A percentile compares a stretch with the other conserved stretches of the same genome.
phyloP scores from a whole-genome alignment of 2,888 invertebrate genomes.

The Silvanus unidentatus region DNA sequence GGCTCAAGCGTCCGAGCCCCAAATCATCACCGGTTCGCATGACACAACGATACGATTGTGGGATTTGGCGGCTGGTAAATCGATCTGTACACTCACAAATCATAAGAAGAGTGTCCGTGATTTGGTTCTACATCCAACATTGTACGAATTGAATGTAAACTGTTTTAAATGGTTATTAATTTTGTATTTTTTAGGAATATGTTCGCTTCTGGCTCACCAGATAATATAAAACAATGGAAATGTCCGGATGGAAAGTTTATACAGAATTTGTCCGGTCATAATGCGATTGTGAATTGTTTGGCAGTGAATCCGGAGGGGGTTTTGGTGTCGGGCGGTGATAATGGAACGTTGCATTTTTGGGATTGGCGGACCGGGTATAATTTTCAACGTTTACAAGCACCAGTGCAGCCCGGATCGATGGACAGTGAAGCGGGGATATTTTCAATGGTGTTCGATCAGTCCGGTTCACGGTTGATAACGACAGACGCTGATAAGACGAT shows the following conservation, averaged over 20 bases:
- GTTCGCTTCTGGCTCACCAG: conserved; percentile 97
- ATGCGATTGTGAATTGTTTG: conserved; percentile 94
- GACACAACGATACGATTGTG: conserved; percentile 95
- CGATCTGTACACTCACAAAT: conserved; percentile 90
- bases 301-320: conserved; percentile 94
- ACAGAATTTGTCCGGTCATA: conserved; percentile 94
- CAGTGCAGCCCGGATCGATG: conserved; percentile 98
- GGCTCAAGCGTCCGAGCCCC: conserved; percentile 87
- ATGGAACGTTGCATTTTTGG: conserved; percentile 96
- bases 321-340: conserved; percentile 95
- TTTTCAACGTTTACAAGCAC: conserved; percentile 84
- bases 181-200: conserved; percentile 63
- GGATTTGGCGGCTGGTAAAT: conserved; percentile 96
- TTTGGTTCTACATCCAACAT: conserved; percentile 68
- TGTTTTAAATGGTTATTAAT: conserved; percentile 6
- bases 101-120: conserved; percentile 94
- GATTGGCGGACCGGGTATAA: conserved; percentile 99
- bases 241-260: conserved; percentile 97
- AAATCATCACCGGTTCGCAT: conserved; percentile 87
- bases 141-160: conserved; percentile 44
- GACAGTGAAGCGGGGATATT: conserved; percentile 98
- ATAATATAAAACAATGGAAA: conserved; percentile 99
- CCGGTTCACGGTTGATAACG: conserved; percentile 91
- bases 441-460: conserved; percentile 90
- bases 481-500: conserved; percentile 99